Evolutionary conservation across 2,113 vertebrate genomes (phyloP).

Genomic region (Oostethus manadensis): DNA sequence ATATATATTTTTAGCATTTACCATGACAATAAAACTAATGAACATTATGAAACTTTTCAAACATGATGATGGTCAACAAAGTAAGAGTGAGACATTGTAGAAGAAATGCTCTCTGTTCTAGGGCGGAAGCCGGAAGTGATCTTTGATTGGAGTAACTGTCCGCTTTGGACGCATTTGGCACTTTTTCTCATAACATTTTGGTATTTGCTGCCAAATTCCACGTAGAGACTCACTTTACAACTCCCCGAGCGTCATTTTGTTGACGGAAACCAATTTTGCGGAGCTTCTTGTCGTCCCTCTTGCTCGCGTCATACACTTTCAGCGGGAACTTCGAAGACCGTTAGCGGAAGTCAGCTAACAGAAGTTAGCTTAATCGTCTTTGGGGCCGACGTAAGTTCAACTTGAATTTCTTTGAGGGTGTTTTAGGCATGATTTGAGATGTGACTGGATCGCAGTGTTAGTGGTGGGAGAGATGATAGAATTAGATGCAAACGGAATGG

Average conservation of each 20-base stretch:
- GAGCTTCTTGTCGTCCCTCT: too few species aligned
- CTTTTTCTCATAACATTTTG: background rate
- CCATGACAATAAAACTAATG: too few species aligned
- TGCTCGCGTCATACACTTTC: background rate
- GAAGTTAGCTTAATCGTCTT: conserved; percentile 1
- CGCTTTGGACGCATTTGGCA: background rate
- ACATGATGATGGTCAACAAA: too few species aligned
- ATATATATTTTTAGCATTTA: background rate
- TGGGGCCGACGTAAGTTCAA: too few species aligned
- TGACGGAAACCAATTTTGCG: rapidly evolving
- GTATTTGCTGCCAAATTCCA: rapidly evolving
- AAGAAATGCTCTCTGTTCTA: background rate
- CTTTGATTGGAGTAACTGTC: conserved; percentile 27
- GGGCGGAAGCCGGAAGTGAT: conserved; percentile 14
- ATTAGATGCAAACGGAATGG: too few species aligned
- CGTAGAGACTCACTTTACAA: background rate
- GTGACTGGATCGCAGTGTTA: too few species aligned
- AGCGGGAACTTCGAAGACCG: conserved; percentile 61
- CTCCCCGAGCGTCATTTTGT: background rate
- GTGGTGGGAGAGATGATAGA: too few species aligned
- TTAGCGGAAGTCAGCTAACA: background rate
- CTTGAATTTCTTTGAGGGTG: too few species aligned
- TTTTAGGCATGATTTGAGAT: too few species aligned
- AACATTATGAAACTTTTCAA: too few species aligned
- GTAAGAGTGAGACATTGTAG: conserved; percentile 8